phyloP scores from a whole-genome alignment of 2,113 vertebrate species.

The Micronycteris hirsuta region DNA sequence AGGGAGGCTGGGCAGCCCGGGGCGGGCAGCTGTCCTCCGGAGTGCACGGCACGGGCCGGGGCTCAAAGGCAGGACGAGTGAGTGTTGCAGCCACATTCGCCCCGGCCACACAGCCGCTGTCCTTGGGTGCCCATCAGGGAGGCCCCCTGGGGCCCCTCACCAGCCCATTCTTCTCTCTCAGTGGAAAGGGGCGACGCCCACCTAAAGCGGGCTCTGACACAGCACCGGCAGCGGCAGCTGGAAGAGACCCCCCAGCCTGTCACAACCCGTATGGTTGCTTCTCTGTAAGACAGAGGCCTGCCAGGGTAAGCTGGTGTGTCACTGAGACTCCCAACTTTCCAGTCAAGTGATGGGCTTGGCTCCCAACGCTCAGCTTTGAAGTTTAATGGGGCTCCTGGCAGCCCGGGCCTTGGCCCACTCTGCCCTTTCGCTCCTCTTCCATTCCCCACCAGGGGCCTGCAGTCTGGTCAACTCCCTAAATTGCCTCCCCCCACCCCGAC shows the following conservation, averaged over 20 bases:
- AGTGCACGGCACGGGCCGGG: not conserved
- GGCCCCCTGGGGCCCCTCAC: not conserved
- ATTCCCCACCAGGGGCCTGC: not conserved
- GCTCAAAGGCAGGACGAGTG: not conserved
- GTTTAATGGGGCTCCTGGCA: constrained; percentile 22
- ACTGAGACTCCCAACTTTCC: not conserved
- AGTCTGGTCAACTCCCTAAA: not conserved
- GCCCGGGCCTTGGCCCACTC: not conserved
- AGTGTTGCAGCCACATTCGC: not conserved
- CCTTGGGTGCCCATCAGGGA: not conserved
- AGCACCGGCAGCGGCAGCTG: not conserved
- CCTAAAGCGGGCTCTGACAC: not conserved
- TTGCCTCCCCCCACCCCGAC: not conserved
- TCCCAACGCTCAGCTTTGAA: constrained; percentile 13
- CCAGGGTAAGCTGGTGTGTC: not conserved
- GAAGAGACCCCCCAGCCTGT: not conserved
- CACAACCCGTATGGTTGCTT: not conserved
- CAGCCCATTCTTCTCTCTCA: not conserved
- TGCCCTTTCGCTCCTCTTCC: not conserved
- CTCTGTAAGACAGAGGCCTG: not conserved
- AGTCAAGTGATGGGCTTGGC: constrained; percentile 10
- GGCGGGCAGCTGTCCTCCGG: not conserved
- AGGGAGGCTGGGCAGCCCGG: not conserved
- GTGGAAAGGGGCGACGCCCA: not conserved
- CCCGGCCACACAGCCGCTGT: not conserved